These are phyloP conservation scores for Actenoides lindsayi DNA, from an alignment of 2,113 vertebrate species.

Conservation along the genomic window DNA sequence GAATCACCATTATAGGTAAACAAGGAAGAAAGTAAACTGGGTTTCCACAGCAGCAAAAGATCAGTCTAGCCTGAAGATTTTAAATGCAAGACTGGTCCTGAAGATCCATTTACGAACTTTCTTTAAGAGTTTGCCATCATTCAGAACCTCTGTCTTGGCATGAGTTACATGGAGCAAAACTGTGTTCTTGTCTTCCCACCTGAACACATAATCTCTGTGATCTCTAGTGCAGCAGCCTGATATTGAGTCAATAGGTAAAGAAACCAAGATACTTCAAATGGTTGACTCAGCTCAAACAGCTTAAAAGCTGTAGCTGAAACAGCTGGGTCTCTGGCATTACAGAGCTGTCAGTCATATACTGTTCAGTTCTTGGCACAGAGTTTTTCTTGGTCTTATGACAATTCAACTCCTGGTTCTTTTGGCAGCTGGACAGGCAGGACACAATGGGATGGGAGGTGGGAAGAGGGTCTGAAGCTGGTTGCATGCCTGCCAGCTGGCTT, in stretches of 20 bases:
- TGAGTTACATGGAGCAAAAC: not conserved
- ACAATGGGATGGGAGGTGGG: not conserved
- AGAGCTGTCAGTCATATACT: not conserved
- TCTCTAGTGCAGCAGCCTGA: not conserved
- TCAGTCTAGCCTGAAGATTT: not conserved
- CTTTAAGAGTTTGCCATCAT: not conserved
- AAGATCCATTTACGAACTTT: not conserved
- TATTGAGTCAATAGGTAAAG: not conserved
- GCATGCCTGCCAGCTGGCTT: not conserved
- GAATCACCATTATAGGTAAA: not conserved
- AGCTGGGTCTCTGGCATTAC: not conserved
- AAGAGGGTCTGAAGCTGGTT: not conserved
- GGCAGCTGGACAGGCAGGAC: not conserved
- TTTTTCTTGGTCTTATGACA: not conserved
- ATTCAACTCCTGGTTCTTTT: not conserved
- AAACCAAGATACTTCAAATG: not conserved
- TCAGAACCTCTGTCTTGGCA: not conserved
- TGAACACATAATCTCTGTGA: not conserved
- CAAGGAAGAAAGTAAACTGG: not conserved
- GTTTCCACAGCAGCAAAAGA: not conserved
- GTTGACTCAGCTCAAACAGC: not conserved
- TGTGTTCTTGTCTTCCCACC: not conserved
- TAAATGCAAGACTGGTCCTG: slow-evolving; percentile 7
- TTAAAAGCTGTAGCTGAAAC: not conserved
- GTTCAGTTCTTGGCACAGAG: not conserved